These are phyloP conservation scores for Ridgeia piscesae DNA, from an alignment of 1,140 invertebrate species.

Conservation along the genomic window DNA sequence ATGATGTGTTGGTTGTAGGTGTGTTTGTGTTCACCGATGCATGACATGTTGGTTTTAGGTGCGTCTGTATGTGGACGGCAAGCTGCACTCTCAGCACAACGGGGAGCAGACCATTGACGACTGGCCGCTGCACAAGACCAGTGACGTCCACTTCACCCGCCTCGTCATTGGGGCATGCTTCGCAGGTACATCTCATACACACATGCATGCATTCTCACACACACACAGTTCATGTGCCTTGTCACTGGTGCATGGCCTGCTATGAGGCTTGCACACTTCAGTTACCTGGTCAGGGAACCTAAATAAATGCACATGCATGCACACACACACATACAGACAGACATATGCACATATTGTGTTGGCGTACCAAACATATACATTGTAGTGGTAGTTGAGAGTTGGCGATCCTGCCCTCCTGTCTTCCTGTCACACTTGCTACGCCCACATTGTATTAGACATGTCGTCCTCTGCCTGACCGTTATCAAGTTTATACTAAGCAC, in stretches of 20 bases:
- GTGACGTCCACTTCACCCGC: constrained; percentile 71
- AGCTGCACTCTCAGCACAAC: constrained; percentile 77
- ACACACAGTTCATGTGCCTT: background rate
- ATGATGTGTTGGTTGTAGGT: background rate
- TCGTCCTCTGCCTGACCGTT: background rate
- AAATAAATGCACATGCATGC: too few relatives aligned
- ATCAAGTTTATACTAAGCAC: background rate
- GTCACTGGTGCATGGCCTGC: too few relatives aligned
- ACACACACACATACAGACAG: background rate
- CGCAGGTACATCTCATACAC: constrained; percentile 70
- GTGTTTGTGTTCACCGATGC: background rate
- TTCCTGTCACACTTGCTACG: background rate
- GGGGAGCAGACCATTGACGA: constrained; percentile 94
- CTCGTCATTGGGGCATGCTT: constrained; percentile 94
- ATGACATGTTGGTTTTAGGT: constrained; percentile 53
- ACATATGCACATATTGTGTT: background rate
- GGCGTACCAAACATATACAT: background rate
- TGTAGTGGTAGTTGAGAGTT: background rate
- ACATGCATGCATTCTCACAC: background rate
- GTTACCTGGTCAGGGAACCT: too few relatives aligned
- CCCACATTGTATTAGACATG: background rate
- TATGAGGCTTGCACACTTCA: too few relatives aligned
- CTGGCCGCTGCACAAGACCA: constrained; percentile 96
- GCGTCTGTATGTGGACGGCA: constrained; percentile 86
- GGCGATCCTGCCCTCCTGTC: background rate